Percentiles rank a stretch among this genome's conserved stretches.
Conservation (phyloP, 2,113 vertebrate genomes). For the Zosterops japonicus region DNA sequence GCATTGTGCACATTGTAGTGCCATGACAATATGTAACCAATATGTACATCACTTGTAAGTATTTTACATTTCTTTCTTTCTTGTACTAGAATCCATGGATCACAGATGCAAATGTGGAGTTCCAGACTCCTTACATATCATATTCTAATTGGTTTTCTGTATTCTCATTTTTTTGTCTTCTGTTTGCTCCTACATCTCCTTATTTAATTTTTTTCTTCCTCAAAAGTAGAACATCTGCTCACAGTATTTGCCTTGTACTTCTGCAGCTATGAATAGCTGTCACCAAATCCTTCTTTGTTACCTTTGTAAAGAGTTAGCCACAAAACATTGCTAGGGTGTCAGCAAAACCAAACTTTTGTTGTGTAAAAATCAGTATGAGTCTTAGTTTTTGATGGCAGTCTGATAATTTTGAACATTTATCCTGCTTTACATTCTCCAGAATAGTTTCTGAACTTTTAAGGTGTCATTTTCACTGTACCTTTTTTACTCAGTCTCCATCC, state of each 20-base stretch:
- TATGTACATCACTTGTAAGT: not conserved
- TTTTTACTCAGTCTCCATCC: not conserved
- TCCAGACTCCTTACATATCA: conserved; percentile 52
- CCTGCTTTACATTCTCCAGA: not conserved
- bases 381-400: not conserved
- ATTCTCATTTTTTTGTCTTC: not conserved
- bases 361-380: not conserved
- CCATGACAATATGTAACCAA: too few species aligned
- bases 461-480: not conserved
- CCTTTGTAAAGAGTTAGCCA: not conserved
- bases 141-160: not conserved
- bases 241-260: conserved; percentile 24
- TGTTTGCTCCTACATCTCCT: not conserved
- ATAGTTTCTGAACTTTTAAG: not conserved
- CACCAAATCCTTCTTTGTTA: not conserved
- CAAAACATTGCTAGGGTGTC: not conserved
- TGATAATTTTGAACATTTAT: not conserved
- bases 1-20: not conserved
- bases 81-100: not conserved
- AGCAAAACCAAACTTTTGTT: not conserved
- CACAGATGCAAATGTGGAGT: not conserved
- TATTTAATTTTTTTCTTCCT: conserved; percentile 3
- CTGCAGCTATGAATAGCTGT: conserved; percentile 4
- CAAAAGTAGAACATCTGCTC: not conserved
- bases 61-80: not conserved